Conservation (phyloP, 2,797 vertebrate species). For the Chloroceryle inda region DNA sequence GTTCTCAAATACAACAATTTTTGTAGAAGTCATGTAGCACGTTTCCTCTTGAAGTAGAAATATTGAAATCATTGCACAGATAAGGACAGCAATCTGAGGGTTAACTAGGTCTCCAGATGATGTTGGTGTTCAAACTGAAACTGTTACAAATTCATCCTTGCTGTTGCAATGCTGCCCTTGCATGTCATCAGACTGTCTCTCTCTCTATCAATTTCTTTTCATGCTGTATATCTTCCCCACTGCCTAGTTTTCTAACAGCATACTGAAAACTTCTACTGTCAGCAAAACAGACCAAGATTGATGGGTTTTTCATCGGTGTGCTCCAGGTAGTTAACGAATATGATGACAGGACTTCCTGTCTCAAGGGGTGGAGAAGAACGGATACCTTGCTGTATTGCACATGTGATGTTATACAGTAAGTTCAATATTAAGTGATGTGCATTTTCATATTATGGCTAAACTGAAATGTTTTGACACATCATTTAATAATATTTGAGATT, state of each 20-base stretch:
- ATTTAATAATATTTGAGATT: not conserved
- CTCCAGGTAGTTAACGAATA: constrained; percentile 6
- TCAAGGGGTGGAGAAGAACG: not conserved
- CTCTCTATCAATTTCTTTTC: not conserved
- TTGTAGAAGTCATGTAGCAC: not conserved
- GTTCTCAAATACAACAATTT: not conserved
- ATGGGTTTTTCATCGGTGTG: not conserved
- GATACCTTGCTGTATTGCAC: not conserved
- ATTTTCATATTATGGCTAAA: not conserved
- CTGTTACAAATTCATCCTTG: not conserved
- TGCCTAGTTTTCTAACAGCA: not conserved
- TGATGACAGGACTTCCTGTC: not conserved
- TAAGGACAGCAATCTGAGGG: not conserved
- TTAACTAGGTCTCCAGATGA: not conserved
- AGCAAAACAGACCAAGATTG: not conserved
- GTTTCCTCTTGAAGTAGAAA: constrained; percentile 10
- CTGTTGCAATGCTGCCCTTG: not conserved
- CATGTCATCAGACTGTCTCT: not conserved
- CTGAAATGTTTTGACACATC: not conserved
- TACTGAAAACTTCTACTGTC: not conserved
- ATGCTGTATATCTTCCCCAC: not conserved
- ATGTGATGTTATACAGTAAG: not conserved
- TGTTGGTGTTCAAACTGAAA: not conserved
- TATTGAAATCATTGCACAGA: not conserved
- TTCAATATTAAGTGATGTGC: not conserved